These are phyloP conservation scores for Ostrea denselamellosa DNA, from an alignment of 1,140 invertebrate genomes.

Conservation along the genomic window DNA sequence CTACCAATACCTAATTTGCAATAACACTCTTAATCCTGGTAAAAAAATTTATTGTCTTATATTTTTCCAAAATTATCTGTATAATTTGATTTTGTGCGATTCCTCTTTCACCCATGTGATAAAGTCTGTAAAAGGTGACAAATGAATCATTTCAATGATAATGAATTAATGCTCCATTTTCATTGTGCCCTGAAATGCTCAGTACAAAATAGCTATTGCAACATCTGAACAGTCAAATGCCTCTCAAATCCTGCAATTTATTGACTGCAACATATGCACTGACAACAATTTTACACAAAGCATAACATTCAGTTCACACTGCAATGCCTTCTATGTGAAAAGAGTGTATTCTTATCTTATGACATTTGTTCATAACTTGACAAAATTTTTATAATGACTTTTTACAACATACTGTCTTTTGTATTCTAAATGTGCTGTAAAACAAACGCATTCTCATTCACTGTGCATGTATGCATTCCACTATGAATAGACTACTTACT, in stretches of 20 bases:
- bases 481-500: conserved; percentile 12
- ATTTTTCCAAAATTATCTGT: not conserved
- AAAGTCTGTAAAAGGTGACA: not conserved
- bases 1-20: not conserved
- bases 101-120: not conserved
- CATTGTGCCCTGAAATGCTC: not conserved
- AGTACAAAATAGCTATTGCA: not conserved
- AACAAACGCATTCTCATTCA: not conserved
- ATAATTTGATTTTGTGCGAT: not conserved
- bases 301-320: not conserved
- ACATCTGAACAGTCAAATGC: not conserved
- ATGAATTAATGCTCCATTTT: not conserved
- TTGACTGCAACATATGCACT: not conserved
- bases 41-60: too few species aligned
- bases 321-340: not conserved
- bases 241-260: not conserved
- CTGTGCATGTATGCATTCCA: conserved; percentile 4
- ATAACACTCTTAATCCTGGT: too few species aligned
- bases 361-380: not conserved
- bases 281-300: not conserved
- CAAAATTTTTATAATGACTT: not conserved
- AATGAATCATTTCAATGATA: not conserved
- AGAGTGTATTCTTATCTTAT: not conserved
- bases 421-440: not conserved
- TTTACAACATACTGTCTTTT: not conserved